phyloP scores from a whole-genome alignment of 1,140 invertebrate genomes.

The Sesamia nonagrioides region DNA sequence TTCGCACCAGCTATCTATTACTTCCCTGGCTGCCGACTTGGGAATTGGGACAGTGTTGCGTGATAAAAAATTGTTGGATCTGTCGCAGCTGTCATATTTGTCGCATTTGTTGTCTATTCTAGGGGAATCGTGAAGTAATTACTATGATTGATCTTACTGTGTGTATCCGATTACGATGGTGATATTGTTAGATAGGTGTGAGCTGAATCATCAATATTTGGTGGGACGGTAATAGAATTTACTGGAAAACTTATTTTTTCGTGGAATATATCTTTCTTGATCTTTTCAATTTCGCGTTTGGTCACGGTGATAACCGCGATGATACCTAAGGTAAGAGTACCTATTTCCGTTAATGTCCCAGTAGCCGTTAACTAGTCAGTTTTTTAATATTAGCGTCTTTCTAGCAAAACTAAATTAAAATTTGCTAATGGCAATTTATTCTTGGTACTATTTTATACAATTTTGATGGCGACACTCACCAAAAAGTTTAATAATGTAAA shows the following conservation, averaged over 20 bases:
- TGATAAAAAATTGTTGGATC: slow-evolving; percentile 69
- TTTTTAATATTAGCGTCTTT: no score
- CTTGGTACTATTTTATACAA: no score
- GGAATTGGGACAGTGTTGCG: slow-evolving; percentile 64
- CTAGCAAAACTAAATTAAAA: no score
- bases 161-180: slow-evolving; percentile 22
- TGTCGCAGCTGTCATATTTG: slow-evolving; percentile 27
- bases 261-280: no score
- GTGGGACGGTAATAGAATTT: background rate
- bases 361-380: no score
- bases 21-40: slow-evolving; percentile 62
- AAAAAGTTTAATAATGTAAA: no score
- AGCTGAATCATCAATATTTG: slow-evolving; percentile 17
- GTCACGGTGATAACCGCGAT: no score
- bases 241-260: background rate
- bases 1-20: slow-evolving; percentile 81
- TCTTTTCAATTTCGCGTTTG: no score
- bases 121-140: slow-evolving; percentile 62
- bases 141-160: slow-evolving; percentile 72
- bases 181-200: background rate
- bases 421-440: no score
- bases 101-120: slow-evolving; percentile 44
- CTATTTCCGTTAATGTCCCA: no score
- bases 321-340: no score
- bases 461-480: no score